A percentile compares a stretch with the other conserved stretches of the same genome.
These are phyloP conservation scores for Chamaedrilus cognettii DNA, from an alignment of 2,888 invertebrate genomes.

Conservation along the genomic window DNA sequence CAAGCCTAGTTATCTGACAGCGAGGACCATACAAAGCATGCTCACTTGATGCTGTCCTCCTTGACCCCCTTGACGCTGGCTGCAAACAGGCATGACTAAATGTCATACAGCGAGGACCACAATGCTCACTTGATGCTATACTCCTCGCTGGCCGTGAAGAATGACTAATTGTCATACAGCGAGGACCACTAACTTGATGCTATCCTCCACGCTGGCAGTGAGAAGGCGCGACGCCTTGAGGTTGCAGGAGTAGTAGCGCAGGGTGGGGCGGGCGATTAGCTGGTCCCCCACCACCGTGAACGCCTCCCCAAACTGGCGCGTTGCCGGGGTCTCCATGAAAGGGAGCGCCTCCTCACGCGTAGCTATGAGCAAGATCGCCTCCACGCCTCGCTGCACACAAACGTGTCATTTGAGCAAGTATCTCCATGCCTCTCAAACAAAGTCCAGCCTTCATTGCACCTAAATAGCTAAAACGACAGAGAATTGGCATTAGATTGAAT, in stretches of 20 bases:
- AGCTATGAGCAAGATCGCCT: constrained; percentile 76
- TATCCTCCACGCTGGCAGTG: constrained; percentile 51
- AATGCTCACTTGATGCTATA: constrained; percentile 44
- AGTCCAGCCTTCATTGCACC: no score
- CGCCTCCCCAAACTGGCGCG: constrained; percentile 49
- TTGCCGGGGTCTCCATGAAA: constrained; percentile 66
- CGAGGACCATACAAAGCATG: no score
- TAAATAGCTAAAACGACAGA: constrained; percentile 2
- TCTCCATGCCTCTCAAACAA: no score
- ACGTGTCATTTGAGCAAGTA: no score
- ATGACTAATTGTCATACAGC: not conserved
- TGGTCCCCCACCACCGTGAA: constrained; percentile 53
- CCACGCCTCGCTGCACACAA: constrained; percentile 62
- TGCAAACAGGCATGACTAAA: not conserved
- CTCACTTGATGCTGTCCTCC: no score
- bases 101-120: not conserved
- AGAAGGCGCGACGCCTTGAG: constrained; percentile 44
- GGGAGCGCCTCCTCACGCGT: constrained; percentile 70
- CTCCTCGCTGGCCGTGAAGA: constrained; percentile 51
- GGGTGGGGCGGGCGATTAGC: constrained; percentile 46
- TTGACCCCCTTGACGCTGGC: no score
- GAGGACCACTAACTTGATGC: constrained; percentile 40
- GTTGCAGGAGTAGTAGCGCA: constrained; percentile 51
- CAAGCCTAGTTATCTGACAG: no score
- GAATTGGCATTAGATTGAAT: no score